Evolutionary conservation across 2,888 invertebrate genomes (phyloP).

Genomic region (Ptilodon capucinus): DNA sequence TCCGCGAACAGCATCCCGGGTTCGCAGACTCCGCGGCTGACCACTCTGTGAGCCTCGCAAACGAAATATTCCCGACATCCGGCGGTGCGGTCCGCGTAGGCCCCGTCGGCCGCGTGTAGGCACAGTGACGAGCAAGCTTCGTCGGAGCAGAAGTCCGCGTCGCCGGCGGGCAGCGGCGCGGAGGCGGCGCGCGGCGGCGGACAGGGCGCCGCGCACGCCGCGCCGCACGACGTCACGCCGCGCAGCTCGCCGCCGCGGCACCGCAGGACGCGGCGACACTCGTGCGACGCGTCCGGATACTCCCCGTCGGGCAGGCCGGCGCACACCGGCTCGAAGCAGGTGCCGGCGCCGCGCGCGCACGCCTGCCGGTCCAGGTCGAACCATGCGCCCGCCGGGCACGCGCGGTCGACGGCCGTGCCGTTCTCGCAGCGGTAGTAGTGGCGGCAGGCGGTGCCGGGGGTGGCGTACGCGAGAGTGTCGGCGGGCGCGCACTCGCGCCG

Average conservation of each 20-base stretch:
- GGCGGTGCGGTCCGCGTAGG: constrained; percentile 79
- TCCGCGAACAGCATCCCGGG: constrained; percentile 76
- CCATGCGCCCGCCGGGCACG: constrained; percentile 79
- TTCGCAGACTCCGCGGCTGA: constrained; percentile 81
- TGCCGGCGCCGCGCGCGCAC: constrained; percentile 78
- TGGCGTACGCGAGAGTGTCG: constrained; percentile 73
- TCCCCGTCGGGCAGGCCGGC: constrained; percentile 81
- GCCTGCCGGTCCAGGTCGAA: constrained; percentile 81
- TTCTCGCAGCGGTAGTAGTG: constrained; percentile 82
- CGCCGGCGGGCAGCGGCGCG: constrained; percentile 74
- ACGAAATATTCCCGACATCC: constrained; percentile 83
- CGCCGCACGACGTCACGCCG: constrained; percentile 58
- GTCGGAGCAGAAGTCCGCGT: constrained; percentile 76
- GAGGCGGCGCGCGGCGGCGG: constrained; percentile 69
- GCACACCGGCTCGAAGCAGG: constrained; percentile 84
- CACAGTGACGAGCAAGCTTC: constrained; percentile 77
- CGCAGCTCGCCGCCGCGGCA: constrained; percentile 75
- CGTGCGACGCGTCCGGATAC: constrained; percentile 82
- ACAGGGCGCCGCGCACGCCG: constrained; percentile 51
- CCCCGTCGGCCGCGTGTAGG: constrained; percentile 76
- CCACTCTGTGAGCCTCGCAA: constrained; percentile 77
- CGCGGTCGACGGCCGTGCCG: constrained; percentile 69
- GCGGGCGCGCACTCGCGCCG: constrained; percentile 61
- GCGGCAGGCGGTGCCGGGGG: constrained; percentile 81
- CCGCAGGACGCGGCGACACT: constrained; percentile 75